Conservation (phyloP, 2,797 vertebrate genomes). For the Poeciliopsis presidionis region DNA sequence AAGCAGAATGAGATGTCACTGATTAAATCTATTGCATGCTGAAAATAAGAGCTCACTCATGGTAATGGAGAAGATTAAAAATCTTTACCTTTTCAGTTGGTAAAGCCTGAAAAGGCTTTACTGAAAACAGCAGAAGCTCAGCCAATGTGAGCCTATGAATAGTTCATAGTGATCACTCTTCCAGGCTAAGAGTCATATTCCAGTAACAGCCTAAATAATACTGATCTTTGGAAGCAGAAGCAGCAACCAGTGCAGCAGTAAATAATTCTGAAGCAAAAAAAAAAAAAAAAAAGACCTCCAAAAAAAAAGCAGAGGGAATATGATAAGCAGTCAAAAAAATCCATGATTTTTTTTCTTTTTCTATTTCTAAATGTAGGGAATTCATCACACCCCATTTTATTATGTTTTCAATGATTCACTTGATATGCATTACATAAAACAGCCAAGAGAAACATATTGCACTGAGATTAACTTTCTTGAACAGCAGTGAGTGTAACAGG, state of each 20-base stretch:
- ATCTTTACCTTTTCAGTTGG: too few relatives aligned
- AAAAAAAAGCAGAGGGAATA: background rate
- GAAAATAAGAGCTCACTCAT: constrained; percentile 7
- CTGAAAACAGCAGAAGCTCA: background rate
- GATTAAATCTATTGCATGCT: constrained; percentile 44
- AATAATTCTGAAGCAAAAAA: background rate
- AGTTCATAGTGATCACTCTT: background rate
- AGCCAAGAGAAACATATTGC: background rate
- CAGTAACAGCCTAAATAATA: background rate
- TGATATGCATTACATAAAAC: background rate
- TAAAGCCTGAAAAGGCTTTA: too few relatives aligned
- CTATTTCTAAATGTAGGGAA: background rate
- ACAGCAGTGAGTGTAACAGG: constrained; percentile 18
- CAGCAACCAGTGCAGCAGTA: background rate
- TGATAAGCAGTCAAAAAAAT: background rate
- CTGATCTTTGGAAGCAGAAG: background rate
- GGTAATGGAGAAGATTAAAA: constrained; percentile 18
- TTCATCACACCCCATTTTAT: constrained; percentile 3
- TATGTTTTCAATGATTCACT: constrained; percentile 8
- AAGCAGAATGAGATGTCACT: constrained; percentile 57
- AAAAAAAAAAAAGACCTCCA: background rate
- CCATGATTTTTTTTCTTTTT: background rate
- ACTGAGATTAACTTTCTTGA: constrained; percentile 25
- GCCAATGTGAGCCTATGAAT: background rate
- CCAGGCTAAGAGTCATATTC: background rate